These are phyloP conservation scores for Napeogenes inachia DNA, from an alignment of 2,888 invertebrate species.

Conservation along the genomic window DNA sequence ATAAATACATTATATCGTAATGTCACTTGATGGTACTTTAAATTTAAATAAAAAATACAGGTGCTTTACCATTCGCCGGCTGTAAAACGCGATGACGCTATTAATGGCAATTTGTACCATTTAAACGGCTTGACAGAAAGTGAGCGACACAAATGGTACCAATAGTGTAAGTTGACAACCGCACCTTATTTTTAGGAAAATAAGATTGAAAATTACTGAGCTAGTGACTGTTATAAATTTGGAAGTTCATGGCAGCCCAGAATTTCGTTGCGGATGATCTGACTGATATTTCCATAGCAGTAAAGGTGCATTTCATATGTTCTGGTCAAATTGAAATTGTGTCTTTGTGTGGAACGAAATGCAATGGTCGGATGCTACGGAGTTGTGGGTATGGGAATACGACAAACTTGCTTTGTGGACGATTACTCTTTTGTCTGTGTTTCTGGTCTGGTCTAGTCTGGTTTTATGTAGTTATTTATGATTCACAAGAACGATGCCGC, in stretches of 20 bases:
- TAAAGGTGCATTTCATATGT: constrained; percentile 3
- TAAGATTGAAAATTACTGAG: constrained; percentile 30
- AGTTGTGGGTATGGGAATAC: constrained; percentile 47
- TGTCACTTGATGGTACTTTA: no score
- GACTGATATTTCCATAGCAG: not conserved
- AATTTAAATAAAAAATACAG: constrained; percentile 8
- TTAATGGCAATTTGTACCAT: constrained; percentile 55
- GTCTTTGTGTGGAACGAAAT: constrained; percentile 1
- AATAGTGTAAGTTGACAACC: constrained; percentile 14
- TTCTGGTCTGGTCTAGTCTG: constrained; percentile 1
- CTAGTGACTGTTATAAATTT: constrained; percentile 4
- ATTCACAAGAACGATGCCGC: not conserved
- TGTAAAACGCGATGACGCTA: constrained; percentile 53
- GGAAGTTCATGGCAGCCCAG: not conserved
- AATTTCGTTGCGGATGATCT: not conserved
- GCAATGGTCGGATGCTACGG: constrained; percentile 36
- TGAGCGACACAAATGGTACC: constrained; percentile 35
- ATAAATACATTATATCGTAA: no score
- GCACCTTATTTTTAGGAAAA: constrained; percentile 6
- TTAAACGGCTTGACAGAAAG: constrained; percentile 44
- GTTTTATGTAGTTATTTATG: constrained; percentile 16
- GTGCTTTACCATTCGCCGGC: constrained; percentile 21
- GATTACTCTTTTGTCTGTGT: constrained; percentile 44
- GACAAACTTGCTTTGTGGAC: constrained; percentile 53
- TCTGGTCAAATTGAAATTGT: not conserved